Conservation (phyloP, 1,140 invertebrate genomes). For the Prorops nasuta region DNA sequence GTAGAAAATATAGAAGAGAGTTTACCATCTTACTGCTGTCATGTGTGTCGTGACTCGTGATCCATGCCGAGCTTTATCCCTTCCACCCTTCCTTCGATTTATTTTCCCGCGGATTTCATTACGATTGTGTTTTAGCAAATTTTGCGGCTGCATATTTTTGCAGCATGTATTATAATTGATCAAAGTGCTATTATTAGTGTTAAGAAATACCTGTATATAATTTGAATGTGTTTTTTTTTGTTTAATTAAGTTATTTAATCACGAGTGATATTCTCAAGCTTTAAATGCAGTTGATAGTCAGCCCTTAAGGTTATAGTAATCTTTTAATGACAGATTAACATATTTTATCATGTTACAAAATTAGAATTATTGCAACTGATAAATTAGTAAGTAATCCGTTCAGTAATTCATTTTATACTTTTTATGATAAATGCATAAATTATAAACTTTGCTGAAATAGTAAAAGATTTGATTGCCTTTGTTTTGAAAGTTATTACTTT, state of each 20-base stretch:
- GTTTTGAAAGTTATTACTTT: too few relatives aligned
- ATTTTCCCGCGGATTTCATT: slow-evolving; percentile 47
- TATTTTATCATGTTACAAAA: neutral
- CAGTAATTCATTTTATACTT: neutral
- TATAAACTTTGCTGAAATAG: neutral
- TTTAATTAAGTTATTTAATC: neutral
- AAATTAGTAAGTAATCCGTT: neutral
- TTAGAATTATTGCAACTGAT: neutral
- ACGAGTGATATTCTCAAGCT: neutral
- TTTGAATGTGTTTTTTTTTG: neutral
- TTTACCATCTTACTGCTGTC: too few relatives aligned
- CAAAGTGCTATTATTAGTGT: slow-evolving; percentile 15
- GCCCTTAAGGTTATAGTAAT: slow-evolving; percentile 20
- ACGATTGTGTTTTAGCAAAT: slow-evolving; percentile 1
- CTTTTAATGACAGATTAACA: slow-evolving; percentile 17
- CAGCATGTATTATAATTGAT: slow-evolving; percentile 7
- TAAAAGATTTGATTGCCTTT: neutral
- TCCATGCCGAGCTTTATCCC: too few relatives aligned
- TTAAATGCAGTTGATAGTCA: neutral
- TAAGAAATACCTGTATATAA: slow-evolving; percentile 1
- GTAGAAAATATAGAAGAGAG: too few relatives aligned
- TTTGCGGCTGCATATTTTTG: neutral
- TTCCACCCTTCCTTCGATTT: neutral
- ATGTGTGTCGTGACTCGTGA: too few relatives aligned
- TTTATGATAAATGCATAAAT: neutral